Evolutionary conservation across 2,797 vertebrate species (phyloP).

Genomic region (Sebastes kiyomatsui): DNA sequence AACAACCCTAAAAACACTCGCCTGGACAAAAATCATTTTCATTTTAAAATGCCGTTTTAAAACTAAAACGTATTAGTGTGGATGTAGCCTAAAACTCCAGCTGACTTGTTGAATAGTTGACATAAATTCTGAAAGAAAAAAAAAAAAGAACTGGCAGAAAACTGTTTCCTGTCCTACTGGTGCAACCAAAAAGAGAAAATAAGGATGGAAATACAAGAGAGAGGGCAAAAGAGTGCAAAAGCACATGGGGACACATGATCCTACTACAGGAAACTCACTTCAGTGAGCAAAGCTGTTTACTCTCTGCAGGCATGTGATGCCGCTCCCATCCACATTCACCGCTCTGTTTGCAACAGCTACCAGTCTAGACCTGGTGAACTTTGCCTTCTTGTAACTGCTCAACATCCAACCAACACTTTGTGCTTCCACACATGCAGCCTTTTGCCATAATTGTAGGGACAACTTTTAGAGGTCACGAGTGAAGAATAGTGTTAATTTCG

Average conservation of each 20-base stretch:
- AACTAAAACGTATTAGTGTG: too few species aligned
- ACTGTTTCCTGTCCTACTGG: neutral
- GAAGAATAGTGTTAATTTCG: too few species aligned
- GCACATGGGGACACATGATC: conserved; percentile 41
- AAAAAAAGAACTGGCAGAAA: neutral
- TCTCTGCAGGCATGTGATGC: conserved; percentile 42
- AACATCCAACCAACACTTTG: neutral
- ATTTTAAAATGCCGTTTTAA: too few species aligned
- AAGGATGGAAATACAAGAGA: neutral
- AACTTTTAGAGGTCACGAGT: neutral
- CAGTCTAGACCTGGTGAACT: conserved; percentile 12
- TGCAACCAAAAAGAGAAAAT: neutral
- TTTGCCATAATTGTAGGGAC: neutral
- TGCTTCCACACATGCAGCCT: neutral
- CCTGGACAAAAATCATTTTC: too few species aligned
- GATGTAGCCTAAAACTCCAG: neutral
- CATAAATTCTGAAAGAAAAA: neutral
- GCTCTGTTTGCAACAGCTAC: neutral
- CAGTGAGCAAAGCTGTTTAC: conserved; percentile 60
- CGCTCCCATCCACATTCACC: neutral
- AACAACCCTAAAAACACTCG: too few species aligned
- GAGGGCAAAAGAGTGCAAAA: conserved; percentile 6
- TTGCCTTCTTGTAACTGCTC: neutral
- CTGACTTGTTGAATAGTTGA: neutral
- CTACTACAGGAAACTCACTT: conserved; percentile 44